Evolutionary conservation across 2,113 vertebrate genomes (phyloP).

Genomic region (Tiliqua scincoides): DNA sequence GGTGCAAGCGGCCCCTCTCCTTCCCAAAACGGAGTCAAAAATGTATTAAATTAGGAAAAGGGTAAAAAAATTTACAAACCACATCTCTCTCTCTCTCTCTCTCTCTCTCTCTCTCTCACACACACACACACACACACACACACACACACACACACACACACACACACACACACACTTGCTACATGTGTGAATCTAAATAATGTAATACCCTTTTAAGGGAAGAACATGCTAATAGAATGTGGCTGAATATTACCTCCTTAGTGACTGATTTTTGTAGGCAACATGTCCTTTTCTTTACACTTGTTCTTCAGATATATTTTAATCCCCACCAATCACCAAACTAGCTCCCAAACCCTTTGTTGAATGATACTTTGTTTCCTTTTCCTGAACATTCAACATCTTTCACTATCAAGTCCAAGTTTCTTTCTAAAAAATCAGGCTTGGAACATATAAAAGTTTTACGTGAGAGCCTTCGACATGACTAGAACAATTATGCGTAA

Average conservation of each 20-base stretch:
- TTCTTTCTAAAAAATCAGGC: background rate
- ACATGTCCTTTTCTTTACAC: conserved; percentile 28
- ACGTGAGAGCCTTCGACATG: conserved; percentile 24
- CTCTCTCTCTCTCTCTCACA: too few species aligned
- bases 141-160: too few species aligned
- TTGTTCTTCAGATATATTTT: conserved; percentile 5
- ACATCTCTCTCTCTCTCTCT: background rate
- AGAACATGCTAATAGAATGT: conserved; percentile 18
- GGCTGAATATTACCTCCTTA: conserved; percentile 16
- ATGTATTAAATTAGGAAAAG: background rate
- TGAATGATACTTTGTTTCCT: background rate
- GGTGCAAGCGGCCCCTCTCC: too few species aligned
- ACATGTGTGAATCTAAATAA: conserved; percentile 18
- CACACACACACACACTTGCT: background rate
- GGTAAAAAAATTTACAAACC: conserved; percentile 34
- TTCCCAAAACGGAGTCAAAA: too few species aligned
- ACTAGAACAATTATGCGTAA: conserved; percentile 29
- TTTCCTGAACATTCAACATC: background rate
- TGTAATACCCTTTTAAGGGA: background rate
- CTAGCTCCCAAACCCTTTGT: background rate
- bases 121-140: too few species aligned
- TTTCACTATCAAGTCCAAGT: conserved; percentile 34
- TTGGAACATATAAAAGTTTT: conserved; percentile 26
- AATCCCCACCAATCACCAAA: background rate
- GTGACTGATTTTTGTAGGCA: conserved; percentile 4